Evolutionary conservation across 2,797 vertebrate genomes (phyloP), one percentile per base, ranked within the genome.

Genomic region (Poeciliopsis infans): DNA sequence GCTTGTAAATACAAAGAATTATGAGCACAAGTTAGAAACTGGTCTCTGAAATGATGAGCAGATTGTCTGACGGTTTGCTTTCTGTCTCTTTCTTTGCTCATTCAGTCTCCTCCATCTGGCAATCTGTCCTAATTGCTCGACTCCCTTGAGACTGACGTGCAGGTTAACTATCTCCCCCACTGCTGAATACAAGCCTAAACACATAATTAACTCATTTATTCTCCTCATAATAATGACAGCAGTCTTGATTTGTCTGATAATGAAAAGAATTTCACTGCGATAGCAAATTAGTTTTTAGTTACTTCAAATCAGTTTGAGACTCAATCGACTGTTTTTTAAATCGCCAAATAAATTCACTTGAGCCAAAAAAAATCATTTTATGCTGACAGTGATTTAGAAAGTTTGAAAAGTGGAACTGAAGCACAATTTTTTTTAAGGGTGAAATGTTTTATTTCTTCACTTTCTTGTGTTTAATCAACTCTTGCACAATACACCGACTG

Each of bases 191-290:
- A 85, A 77, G 75, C 77, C 81, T 57, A 81, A 77, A 78, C 59
- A 75, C 69, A 31, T 76, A 71, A 91, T 90, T 86, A 87, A 85
- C 86, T 77, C 76, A 75, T 83, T 86, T 84, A 86, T 71, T 83
- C 75, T 55, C 80, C 59, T 41, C 64, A 25, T 77, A 75, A 83
- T 86, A 76, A 47, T 31, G 31, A 80, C 74, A 71, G 51, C 15
- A 31, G 49, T 79, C 51, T 31, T 66, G 74, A 80, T 75, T 73
- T 59, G 15, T 68, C 20, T 72, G 1, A 7, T n/a, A 69, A 75
- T 72, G 20, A 77, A 70, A n/a, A 64, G 12, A 76, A 47, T 47
- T 72, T 72, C 25, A 41, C 31, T 10, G 61, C 10, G 33, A 39
- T 41, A 2, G 43, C 13, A 53, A 53, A 36, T 39, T 73, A 1